Percentiles rank a stretch among this genome's conserved stretches.
Conservation (phyloP, 2,888 invertebrate species). For the Caenorhabditis japonica region DNA sequence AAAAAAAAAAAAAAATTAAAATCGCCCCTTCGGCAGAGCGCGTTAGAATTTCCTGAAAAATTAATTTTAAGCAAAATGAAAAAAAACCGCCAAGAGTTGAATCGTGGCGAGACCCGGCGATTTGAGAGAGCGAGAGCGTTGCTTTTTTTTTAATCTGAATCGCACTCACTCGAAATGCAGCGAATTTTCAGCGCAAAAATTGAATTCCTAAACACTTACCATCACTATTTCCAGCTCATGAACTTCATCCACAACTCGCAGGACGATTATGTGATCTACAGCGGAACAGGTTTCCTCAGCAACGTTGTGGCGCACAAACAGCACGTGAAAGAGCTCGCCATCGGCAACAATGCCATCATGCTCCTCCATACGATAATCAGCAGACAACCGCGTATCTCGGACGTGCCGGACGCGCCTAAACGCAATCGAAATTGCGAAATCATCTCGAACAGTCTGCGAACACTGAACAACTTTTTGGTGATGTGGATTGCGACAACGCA, state of each 20-base stretch:
- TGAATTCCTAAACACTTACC: no score
- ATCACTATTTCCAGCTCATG: constrained; percentile 10
- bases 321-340: constrained; percentile 35
- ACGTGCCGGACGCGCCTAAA: constrained; percentile 5
- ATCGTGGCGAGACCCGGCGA: no score
- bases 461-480: constrained; percentile 43
- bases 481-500: constrained; percentile 26
- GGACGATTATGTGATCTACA: constrained; percentile 18
- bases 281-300: constrained; percentile 45
- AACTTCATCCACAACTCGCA: background rate
- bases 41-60: no score
- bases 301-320: constrained; percentile 45
- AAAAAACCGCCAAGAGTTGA: no score
- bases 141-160: no score
- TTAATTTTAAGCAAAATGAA: no score
- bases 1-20: no score
- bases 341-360: constrained; percentile 15
- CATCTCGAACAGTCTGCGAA: constrained; percentile 34
- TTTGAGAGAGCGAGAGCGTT: no score
- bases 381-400: constrained; percentile 9
- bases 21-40: no score
- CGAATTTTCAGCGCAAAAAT: no score
- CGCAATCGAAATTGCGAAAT: constrained; percentile 12
- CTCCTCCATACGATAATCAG: constrained; percentile 8
- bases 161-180: no score